A percentile compares a stretch with the other conserved stretches of the same genome.
phyloP scores from a whole-genome alignment of 2,797 vertebrate species.

The Tangara arthus region DNA sequence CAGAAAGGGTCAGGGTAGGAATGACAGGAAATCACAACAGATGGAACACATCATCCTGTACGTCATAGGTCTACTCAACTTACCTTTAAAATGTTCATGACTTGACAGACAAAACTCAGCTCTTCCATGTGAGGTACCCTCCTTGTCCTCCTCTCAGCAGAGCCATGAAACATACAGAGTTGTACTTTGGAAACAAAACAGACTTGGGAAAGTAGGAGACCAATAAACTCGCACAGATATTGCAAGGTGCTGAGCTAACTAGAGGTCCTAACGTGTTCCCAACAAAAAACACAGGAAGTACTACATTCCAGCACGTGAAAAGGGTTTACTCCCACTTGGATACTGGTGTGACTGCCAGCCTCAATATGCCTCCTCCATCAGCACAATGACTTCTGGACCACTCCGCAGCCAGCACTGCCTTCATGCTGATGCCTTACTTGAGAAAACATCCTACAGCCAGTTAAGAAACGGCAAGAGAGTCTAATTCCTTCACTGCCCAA shows the following conservation, averaged over 20 bases:
- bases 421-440: neutral
- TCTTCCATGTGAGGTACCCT: neutral
- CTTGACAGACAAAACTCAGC: neutral
- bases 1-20: neutral
- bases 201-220: constrained; percentile 43
- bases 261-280: neutral
- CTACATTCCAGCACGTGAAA: neutral
- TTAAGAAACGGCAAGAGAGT: neutral
- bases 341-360: neutral
- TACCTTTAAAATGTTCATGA: neutral
- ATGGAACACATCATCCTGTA: neutral
- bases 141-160: neutral
- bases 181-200: constrained; percentile 26
- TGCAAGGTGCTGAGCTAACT: neutral
- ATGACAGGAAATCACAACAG: neutral
- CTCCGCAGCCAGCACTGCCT: neutral
- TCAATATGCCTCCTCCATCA: neutral
- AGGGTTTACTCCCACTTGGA: neutral
- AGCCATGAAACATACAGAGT: neutral
- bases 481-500: neutral
- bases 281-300: neutral
- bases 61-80: neutral
- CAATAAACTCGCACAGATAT: neutral
- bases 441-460: neutral
- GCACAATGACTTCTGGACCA: neutral